phyloP scores from a whole-genome alignment of 2,888 invertebrate genomes.

The Andrena minutula region DNA sequence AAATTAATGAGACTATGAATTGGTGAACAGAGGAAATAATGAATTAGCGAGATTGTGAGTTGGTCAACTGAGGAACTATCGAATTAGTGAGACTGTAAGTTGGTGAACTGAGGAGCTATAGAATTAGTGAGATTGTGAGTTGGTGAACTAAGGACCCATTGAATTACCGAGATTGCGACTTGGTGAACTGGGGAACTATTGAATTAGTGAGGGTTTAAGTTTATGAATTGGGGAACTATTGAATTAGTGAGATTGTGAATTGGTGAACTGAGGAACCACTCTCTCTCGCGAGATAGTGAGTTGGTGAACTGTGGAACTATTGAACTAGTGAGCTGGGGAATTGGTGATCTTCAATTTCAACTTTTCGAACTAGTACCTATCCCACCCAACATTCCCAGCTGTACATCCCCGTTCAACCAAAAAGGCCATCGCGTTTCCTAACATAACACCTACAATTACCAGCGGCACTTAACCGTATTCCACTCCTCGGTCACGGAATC shows the following conservation, averaged over 20 bases:
- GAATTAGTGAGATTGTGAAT: neutral
- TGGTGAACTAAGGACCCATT: neutral
- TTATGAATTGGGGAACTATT: neutral
- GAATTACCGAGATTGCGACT: neutral
- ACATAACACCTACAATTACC: neutral
- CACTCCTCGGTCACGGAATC: slow-evolving; percentile 1
- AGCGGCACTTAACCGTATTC: neutral
- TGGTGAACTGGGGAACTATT: neutral
- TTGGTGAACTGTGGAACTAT: neutral
- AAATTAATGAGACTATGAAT: neutral
- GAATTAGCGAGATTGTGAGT: neutral
- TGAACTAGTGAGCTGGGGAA: neutral
- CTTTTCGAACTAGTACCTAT: too few species aligned
- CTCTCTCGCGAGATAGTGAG: neutral
- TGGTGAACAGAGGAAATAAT: neutral
- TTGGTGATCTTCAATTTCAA: neutral
- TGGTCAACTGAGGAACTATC: neutral
- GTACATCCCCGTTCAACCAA: neutral
- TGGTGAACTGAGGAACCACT: neutral
- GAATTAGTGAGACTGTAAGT: neutral
- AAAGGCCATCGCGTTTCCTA: neutral
- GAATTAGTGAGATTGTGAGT: neutral
- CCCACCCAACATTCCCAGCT: neutral
- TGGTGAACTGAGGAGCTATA: neutral
- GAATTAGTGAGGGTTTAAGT: neutral